Evolutionary conservation across 2,888 invertebrate genomes (phyloP).

Genomic region (Proisotoma minuta): DNA sequence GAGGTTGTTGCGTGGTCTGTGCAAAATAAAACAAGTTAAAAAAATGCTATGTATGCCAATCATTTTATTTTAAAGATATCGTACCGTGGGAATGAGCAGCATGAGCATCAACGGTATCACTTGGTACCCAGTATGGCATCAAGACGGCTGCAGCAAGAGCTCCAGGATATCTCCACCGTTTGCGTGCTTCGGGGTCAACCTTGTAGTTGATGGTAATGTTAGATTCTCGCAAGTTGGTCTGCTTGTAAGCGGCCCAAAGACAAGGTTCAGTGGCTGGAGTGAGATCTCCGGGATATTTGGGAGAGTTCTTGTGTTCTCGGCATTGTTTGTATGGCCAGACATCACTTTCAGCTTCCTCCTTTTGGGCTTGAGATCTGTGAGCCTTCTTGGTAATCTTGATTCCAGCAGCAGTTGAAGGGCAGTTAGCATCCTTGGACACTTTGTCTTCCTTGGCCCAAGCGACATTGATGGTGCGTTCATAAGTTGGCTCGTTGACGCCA

Average conservation of each 20-base stretch:
- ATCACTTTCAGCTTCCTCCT: constrained; percentile 37
- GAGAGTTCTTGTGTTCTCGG: constrained; percentile 31
- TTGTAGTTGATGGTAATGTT: constrained; percentile 47
- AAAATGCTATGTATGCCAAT: too few species aligned
- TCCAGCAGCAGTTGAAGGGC: constrained; percentile 38
- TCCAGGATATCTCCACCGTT: constrained; percentile 45
- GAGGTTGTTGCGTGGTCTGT: constrained; percentile 35
- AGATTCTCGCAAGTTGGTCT: constrained; percentile 44
- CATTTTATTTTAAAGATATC: too few species aligned
- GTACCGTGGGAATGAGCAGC: too few species aligned
- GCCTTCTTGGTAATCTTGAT: constrained; percentile 42
- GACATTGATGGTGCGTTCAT: constrained; percentile 42
- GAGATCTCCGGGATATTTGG: constrained; percentile 40
- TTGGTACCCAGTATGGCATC: constrained; percentile 43
- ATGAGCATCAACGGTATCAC: constrained; percentile 33
- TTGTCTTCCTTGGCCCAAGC: constrained; percentile 38
- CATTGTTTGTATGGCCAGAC: constrained; percentile 45
- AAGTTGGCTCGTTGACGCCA: constrained; percentile 43
- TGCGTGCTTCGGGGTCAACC: constrained; percentile 44
- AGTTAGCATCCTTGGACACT: constrained; percentile 31
- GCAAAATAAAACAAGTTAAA: too few species aligned
- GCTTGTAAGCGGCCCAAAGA: constrained; percentile 43
- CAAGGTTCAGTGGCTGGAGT: constrained; percentile 44
- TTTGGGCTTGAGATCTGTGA: constrained; percentile 40
- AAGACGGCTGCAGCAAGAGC: constrained; percentile 40